Conservation (phyloP, 2,888 invertebrate genomes). For the Meteorus colon region DNA sequence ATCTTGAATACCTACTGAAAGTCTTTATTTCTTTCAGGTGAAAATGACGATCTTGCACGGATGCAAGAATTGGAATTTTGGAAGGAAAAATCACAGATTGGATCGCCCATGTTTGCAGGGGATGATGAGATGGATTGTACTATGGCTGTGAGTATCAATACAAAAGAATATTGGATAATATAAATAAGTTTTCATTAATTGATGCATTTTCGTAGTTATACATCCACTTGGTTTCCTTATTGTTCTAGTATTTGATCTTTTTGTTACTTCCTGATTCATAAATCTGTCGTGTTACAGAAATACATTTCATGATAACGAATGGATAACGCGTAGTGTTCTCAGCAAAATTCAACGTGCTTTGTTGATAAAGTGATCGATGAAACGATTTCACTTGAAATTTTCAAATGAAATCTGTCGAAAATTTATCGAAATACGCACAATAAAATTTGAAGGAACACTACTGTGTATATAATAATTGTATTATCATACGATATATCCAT, state of each 20-base stretch:
- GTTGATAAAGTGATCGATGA: not conserved
- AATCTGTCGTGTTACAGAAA: not conserved
- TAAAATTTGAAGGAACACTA: not conserved
- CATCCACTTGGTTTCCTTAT: not conserved
- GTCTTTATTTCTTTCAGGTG: constrained; percentile 40
- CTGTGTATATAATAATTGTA: not conserved
- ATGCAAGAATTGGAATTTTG: constrained; percentile 51
- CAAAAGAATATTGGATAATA: not conserved
- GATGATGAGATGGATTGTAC: constrained; percentile 59
- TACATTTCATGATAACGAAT: not conserved
- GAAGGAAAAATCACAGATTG: constrained; percentile 53
- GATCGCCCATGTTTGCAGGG: constrained; percentile 48
- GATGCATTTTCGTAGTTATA: not conserved
- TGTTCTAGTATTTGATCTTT: not conserved
- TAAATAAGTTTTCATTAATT: not conserved
- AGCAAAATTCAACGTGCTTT: not conserved
- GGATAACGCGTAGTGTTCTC: not conserved
- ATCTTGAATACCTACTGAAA: not conserved
- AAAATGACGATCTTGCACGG: constrained; percentile 47
- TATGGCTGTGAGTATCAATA: constrained; percentile 55
- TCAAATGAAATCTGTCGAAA: not conserved
- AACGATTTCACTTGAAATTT: not conserved
- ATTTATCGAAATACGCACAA: not conserved
- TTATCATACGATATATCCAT: not conserved
- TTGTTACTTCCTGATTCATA: not conserved